These are phyloP conservation scores for Cheilosia impressa DNA, from an alignment of 2,888 invertebrate species.

Conservation along the genomic window DNA sequence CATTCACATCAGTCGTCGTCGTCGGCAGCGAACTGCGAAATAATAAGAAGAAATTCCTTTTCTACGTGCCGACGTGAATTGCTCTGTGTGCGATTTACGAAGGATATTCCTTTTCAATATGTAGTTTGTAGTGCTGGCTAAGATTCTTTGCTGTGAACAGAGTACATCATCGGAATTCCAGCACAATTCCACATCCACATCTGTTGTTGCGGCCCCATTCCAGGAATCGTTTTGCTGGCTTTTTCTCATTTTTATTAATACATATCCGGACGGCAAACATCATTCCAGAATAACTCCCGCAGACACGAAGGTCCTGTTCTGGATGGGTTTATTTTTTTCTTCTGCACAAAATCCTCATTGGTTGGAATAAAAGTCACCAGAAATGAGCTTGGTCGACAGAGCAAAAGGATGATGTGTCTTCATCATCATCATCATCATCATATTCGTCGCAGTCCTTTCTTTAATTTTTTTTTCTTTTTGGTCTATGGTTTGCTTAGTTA, in stretches of 20 bases:
- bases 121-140: constrained; percentile 15
- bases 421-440: constrained; percentile 50
- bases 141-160: constrained; percentile 30
- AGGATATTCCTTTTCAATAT: constrained; percentile 32
- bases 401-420: constrained; percentile 65
- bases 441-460: constrained; percentile 16
- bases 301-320: constrained; percentile 43
- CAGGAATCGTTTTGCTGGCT: constrained; percentile 9
- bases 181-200: constrained; percentile 46
- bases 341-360: constrained; percentile 11
- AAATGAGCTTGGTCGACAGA: constrained; percentile 67
- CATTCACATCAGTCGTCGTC: constrained; percentile 42
- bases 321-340: constrained; percentile 1
- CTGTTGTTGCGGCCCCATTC: constrained; percentile 44
- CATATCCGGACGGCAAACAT: constrained; percentile 54
- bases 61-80: constrained; percentile 69
- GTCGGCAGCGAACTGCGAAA: constrained; percentile 66
- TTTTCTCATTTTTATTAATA: constrained; percentile 60
- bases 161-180: constrained; percentile 55
- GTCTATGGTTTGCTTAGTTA: constrained; percentile 77
- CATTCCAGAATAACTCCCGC: constrained; percentile 51
- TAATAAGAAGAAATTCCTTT: constrained; percentile 73
- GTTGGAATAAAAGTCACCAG: constrained; percentile 71
- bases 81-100: constrained; percentile 1
- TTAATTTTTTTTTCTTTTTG: background rate